Conservation (phyloP, 2,888 invertebrate genomes). For the Drymonia ruficornis region DNA sequence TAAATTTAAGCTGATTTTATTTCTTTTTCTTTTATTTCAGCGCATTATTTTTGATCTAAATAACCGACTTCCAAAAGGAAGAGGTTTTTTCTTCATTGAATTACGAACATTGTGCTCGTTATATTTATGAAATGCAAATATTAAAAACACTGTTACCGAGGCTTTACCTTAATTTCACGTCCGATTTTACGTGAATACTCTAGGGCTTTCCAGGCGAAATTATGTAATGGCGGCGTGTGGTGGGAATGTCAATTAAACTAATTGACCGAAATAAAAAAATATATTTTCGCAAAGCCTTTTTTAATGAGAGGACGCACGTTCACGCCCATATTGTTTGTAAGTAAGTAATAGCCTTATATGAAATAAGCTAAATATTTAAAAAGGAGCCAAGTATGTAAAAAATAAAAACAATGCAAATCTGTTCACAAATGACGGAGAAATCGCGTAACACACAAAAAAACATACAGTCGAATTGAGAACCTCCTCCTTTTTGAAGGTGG, state of each 20-base stretch:
- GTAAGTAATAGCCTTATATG: too few species aligned
- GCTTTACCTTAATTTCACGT: constrained; percentile 1
- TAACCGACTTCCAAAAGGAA: too few species aligned
- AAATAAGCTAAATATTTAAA: too few species aligned
- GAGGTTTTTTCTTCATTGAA: not conserved
- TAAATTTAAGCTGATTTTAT: too few species aligned
- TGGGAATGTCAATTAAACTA: not conserved
- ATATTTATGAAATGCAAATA: constrained; percentile 1
- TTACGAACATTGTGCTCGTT: not conserved
- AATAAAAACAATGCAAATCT: too few species aligned
- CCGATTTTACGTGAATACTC: not conserved
- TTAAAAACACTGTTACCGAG: constrained; percentile 1
- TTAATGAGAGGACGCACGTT: not conserved
- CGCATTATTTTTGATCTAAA: not conserved
- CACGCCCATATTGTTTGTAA: not conserved
- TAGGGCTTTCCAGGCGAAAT: not conserved
- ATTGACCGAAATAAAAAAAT: constrained; percentile 1
- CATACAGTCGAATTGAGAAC: too few species aligned
- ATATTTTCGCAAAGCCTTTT: not conserved
- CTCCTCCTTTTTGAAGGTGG: too few species aligned
- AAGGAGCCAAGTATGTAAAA: too few species aligned
- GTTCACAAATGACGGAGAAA: too few species aligned
- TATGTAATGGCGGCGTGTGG: constrained; percentile 2
- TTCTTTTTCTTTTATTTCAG: too few species aligned
- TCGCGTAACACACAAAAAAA: too few species aligned